These are phyloP conservation scores for Drosophila nr. medialis DNA, from an alignment of 2,888 invertebrate genomes.

Conservation along the genomic window DNA sequence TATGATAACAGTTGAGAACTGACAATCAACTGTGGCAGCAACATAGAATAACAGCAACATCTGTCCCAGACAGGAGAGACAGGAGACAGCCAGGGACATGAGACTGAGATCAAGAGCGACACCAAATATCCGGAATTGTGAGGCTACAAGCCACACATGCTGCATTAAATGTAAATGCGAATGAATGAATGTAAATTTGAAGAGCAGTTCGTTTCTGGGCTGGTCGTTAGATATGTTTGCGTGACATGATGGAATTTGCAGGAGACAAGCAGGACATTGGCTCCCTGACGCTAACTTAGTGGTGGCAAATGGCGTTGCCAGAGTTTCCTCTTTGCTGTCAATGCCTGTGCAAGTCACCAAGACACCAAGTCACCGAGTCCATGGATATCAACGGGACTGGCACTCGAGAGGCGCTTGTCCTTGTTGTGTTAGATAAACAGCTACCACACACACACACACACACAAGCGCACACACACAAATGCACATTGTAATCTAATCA, in stretches of 20 bases:
- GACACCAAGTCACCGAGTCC: neutral
- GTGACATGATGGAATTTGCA: conserved; percentile 45
- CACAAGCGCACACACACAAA: neutral
- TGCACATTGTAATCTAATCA: conserved; percentile 65
- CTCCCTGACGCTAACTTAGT: conserved; percentile 24
- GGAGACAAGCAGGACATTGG: conserved; percentile 23
- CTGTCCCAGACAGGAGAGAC: neutral
- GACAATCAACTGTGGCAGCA: conserved; percentile 43
- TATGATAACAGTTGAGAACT: conserved; percentile 53
- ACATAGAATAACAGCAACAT: conserved; percentile 3
- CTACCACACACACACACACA: conserved; percentile 6
- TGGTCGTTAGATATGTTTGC: neutral
- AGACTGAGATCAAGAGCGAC: neutral
- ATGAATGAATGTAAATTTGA: conserved; percentile 47
- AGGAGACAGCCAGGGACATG: neutral
- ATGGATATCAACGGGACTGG: conserved; percentile 25
- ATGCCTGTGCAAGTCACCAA: conserved; percentile 4
- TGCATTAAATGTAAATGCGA: conserved; percentile 25
- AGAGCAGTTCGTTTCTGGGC: conserved; percentile 12
- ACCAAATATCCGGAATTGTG: conserved; percentile 14
- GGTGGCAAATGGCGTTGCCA: conserved; percentile 11
- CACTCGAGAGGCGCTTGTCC: conserved; percentile 44
- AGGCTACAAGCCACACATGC: conserved; percentile 27
- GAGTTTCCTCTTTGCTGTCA: conserved; percentile 33
- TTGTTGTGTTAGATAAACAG: conserved; percentile 54